A percentile compares a stretch with the other conserved stretches of the same genome.
These are phyloP conservation scores for Cinclus mexicanus DNA, from an alignment of 2,113 vertebrate species.

Conservation along the genomic window DNA sequence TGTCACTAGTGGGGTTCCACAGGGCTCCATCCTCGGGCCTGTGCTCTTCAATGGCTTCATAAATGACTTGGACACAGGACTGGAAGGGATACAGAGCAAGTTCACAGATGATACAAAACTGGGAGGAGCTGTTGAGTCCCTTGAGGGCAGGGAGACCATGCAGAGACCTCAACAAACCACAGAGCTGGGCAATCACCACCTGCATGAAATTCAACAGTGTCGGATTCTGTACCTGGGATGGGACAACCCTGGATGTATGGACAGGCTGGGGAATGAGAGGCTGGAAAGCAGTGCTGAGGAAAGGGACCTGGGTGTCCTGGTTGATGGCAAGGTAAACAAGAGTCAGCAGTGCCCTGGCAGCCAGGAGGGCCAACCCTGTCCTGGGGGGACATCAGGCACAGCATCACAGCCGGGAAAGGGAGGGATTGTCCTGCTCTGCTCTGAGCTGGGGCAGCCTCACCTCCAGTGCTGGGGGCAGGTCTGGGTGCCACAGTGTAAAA, in stretches of 20 bases:
- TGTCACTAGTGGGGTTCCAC: background rate
- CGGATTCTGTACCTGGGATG: accelerated
- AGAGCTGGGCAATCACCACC: background rate
- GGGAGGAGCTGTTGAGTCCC: background rate
- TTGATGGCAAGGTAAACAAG: accelerated
- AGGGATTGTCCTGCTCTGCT: background rate
- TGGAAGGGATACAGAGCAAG: too few species aligned
- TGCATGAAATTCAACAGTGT: background rate
- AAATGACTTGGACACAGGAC: too few species aligned
- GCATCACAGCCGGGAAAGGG: background rate
- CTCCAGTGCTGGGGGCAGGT: accelerated
- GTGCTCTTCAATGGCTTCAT: too few species aligned
- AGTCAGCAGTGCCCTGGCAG: background rate
- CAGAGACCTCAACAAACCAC: background rate
- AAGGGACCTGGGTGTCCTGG: accelerated
- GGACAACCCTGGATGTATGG: accelerated
- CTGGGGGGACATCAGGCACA: background rate
- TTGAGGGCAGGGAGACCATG: accelerated
- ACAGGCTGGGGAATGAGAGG: background rate
- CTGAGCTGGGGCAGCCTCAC: accelerated
- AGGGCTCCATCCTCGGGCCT: background rate
- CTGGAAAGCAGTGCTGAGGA: accelerated
- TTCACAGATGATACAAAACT: too few species aligned
- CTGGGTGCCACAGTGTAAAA: accelerated
- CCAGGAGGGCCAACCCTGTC: background rate